Evolutionary conservation across 2,797 vertebrate species (phyloP).

Genomic region (Heteromormyrus szaboi): DNA sequence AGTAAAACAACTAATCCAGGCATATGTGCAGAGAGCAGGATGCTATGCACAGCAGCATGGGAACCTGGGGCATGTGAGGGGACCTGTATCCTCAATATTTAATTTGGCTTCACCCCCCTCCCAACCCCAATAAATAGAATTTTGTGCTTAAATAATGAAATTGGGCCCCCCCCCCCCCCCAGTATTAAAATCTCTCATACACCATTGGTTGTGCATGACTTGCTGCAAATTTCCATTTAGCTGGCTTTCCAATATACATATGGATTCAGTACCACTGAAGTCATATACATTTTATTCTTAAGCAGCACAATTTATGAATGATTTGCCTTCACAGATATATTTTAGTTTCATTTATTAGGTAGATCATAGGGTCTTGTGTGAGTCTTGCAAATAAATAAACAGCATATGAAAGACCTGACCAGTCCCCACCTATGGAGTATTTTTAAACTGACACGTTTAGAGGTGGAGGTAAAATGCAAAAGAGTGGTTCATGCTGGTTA

Average conservation of each 20-base stretch:
- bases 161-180: background rate
- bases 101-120: background rate
- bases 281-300: background rate
- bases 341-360: background rate
- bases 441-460: background rate
- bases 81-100: background rate
- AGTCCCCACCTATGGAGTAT: background rate
- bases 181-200: background rate
- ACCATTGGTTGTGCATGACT: background rate
- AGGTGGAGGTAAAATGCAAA: background rate
- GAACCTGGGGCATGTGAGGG: background rate
- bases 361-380: background rate
- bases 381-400: background rate
- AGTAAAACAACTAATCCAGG: background rate
- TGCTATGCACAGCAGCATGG: background rate
- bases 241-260: background rate
- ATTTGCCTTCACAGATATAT: background rate
- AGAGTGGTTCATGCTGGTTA: background rate
- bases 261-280: background rate
- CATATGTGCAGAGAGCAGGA: background rate
- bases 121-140: background rate
- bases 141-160: background rate
- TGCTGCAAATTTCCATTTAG: background rate
- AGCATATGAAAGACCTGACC: background rate
- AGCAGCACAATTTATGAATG: background rate